phyloP scores from a whole-genome alignment of 2,113 vertebrate genomes.

The Colius striatus region DNA sequence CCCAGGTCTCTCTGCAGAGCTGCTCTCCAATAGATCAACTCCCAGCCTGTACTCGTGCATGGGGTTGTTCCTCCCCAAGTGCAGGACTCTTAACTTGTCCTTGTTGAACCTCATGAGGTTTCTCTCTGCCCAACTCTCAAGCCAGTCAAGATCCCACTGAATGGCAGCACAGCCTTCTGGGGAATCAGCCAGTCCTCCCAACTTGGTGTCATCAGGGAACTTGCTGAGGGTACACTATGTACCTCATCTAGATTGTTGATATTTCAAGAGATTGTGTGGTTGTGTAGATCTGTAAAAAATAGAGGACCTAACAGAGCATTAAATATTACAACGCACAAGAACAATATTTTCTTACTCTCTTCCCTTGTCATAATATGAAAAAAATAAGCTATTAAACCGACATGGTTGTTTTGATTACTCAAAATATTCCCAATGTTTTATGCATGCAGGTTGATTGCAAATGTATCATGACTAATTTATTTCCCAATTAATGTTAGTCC shows the following conservation, averaged over 20 bases:
- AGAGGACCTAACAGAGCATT: not conserved
- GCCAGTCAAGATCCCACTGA: no score
- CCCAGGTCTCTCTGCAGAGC: no score
- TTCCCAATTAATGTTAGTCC: conserved; percentile 47
- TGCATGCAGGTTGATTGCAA: conserved; percentile 42
- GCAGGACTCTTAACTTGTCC: no score
- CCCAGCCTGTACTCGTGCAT: no score
- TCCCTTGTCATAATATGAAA: not conserved
- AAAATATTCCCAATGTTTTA: conserved; percentile 47
- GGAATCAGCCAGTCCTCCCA: no score
- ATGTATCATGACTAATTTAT: conserved; percentile 58
- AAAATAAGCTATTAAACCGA: conserved; percentile 17
- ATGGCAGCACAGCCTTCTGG: no score
- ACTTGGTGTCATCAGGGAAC: no score
- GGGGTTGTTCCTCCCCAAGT: no score
- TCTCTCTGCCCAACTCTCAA: no score
- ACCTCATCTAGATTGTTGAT: not conserved
- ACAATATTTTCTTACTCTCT: conserved; percentile 3
- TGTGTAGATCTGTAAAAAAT: not conserved
- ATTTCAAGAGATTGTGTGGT: not conserved
- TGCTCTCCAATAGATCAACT: no score
- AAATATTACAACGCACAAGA: not conserved
- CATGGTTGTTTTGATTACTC: conserved; percentile 26
- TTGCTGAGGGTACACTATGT: no score
- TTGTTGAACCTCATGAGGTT: no score